Evolutionary conservation across 2,888 invertebrate genomes (phyloP), one percentile per base, ranked within the genome.

Genomic region (Heliconius erato): DNA sequence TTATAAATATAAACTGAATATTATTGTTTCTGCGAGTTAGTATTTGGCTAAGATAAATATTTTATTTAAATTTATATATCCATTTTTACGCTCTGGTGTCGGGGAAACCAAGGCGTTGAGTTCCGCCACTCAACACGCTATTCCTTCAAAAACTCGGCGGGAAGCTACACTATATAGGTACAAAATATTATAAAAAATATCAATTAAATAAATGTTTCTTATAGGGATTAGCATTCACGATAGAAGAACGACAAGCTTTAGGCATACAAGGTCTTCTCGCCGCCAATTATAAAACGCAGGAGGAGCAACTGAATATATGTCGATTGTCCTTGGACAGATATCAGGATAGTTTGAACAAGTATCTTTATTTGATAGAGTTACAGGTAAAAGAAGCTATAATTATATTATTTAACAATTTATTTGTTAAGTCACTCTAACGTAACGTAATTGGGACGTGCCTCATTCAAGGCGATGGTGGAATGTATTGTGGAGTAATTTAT

Each of bases 221-320:
- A 2, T 32, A 98, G 99, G 99, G 99, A 86, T 97, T 99, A 94
- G 99, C 99, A n/a, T 99, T 99, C 94, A 98, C 98, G 0, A 93
- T 99, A 88, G 97, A 98, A 94, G 99, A 99, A 94, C 97, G 99
- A 80, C 99, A 99, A 96, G 97, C 98, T 35, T 97, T 99, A 89
- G 99, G 99, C 85, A 98, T 99, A 89, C 99, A 99, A 91, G 99
- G 99, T 9, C 97, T 99, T 54, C 97, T 99, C 91, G 99, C 99
- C 9, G 99, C 99, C 1, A 97, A 98, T 87, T 98, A 99, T 92
- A 99, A 99, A 96, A 97, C 98, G 3, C 98, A 99, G 94, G 99
- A 99, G 90, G 98, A 99, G 91, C 99, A 99, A 91, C 96, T 99
- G 87, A 98, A 98, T 88, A 97, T 99, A 81, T 99, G 99, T 92